Base-by-base conservation (phyloP, 2,113 vertebrate genomes). In the Sterna hirundo region DNA sequence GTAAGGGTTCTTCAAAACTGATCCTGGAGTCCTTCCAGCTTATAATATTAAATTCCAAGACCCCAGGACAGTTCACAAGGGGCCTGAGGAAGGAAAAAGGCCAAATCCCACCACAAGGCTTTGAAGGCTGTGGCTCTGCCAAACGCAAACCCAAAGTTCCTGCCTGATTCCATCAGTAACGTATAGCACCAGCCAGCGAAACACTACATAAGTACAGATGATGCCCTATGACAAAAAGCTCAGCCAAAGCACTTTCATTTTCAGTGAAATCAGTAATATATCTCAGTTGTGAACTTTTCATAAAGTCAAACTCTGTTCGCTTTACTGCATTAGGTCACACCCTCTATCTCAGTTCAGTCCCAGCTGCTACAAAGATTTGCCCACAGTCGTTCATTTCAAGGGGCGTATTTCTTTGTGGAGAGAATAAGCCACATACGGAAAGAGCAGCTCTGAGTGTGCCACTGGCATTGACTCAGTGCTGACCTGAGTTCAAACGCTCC, bases 251-350 rank as follows among this genome's bases (percentile, higher is more conserved):
- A 71, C 71, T 94, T 93, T 66, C 14, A n/a, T 95, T 84, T 84
- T 70, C 84, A 86, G 58, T 75, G 51, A 92, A 84, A 93, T 88
- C 68, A 81, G 68, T 90, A 88, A 92, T 72, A 82, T 79, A 83
- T 71, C 58, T 94, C 87, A 70, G 29, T 47, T 83, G 84, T 66
- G 75, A 93, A 68, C 84, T 93, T 86, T 77, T 94, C 78, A 78
- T 86, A 60, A 79, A 97, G 78, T 86, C 78, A 91, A 95, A 90
- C 62, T 94, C 82, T 38, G 29, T 51, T 94, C 84, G 27, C 51
- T 96, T 95, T 88, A 95, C 46, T 83, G 75, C 81, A 90, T 71
- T 38, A 93, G 84, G 84, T 91, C 95, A 93, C 93, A 93, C 38
- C 62, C 42, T 83, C 69, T 90, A 47, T 80, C 78, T 95, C 82